A percentile compares a stretch with the other conserved stretches of the same genome.
Conservation (phyloP, 2,113 vertebrate species). For the Scolopax mira region DNA sequence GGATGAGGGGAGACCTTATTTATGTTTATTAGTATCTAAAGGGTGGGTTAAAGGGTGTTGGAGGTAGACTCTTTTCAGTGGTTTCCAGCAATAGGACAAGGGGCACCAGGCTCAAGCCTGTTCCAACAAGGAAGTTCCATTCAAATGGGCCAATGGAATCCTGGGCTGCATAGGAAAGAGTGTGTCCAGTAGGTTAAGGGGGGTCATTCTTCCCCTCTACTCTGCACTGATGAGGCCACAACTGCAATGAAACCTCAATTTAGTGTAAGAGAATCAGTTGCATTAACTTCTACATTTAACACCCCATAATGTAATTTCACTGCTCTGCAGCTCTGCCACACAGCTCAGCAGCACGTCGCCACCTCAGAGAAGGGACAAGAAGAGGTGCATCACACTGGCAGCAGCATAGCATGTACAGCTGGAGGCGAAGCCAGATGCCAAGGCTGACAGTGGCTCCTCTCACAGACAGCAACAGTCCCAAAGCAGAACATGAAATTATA, state of each 20-base stretch:
- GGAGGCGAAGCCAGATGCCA: background rate
- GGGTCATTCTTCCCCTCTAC: no score
- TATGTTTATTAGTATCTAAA: no score
- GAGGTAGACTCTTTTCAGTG: no score
- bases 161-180: no score
- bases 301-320: background rate
- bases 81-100: no score
- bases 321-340: background rate
- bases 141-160: no score
- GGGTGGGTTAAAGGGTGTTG: no score
- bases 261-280: background rate
- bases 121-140: no score
- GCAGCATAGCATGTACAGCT: accelerated
- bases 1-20: no score
- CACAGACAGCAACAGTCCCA: background rate
- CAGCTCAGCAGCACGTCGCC: background rate
- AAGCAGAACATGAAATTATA: background rate
- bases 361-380: background rate
- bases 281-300: background rate
- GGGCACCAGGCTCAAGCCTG: no score
- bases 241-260: background rate
- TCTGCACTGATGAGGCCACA: background rate
- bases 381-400: background rate
- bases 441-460: background rate
- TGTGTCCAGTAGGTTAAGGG: no score